Evolutionary conservation across 1,140 invertebrate species (phyloP).

Genomic region (Bombyx mori): DNA sequence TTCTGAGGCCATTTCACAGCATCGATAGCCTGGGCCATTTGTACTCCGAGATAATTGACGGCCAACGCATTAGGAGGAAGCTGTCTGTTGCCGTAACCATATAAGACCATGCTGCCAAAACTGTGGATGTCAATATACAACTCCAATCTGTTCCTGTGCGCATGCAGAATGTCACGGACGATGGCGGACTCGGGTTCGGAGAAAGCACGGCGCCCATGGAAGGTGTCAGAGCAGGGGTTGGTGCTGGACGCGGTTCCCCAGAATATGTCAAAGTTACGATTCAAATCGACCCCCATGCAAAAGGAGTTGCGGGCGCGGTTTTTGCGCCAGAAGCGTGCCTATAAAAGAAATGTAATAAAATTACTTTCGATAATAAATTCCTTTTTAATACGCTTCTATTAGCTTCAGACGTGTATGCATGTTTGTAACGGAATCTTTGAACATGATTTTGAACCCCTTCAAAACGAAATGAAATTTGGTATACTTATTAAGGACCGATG

Average conservation of each 20-base stretch:
- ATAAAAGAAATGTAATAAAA: conserved; percentile 3
- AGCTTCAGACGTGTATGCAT: no score
- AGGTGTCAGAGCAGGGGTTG: conserved; percentile 77
- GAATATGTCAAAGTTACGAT: conserved; percentile 75
- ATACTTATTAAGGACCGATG: no score
- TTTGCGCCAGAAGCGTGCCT: conserved; percentile 75
- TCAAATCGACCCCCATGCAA: conserved; percentile 74
- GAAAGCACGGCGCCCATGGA: conserved; percentile 76
- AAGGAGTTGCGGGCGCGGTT: conserved; percentile 58
- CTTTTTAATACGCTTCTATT: no score
- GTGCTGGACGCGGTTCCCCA: conserved; percentile 63
- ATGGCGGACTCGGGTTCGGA: conserved; percentile 78
- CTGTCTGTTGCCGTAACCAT: conserved; percentile 74
- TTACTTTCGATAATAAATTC: background rate
- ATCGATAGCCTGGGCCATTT: conserved; percentile 50
- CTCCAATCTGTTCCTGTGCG: conserved; percentile 47
- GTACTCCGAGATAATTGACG: conserved; percentile 38
- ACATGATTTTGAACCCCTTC: no score
- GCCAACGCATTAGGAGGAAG: conserved; percentile 64
- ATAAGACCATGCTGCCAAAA: conserved; percentile 76
- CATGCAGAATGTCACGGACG: conserved; percentile 50
- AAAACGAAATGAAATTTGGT: no score
- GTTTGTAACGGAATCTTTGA: no score
- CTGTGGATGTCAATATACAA: conserved; percentile 76
- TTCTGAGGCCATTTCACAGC: conserved; percentile 29